Base-by-base conservation (phyloP, 2,888 invertebrate species). In the Muscina levida region DNA sequence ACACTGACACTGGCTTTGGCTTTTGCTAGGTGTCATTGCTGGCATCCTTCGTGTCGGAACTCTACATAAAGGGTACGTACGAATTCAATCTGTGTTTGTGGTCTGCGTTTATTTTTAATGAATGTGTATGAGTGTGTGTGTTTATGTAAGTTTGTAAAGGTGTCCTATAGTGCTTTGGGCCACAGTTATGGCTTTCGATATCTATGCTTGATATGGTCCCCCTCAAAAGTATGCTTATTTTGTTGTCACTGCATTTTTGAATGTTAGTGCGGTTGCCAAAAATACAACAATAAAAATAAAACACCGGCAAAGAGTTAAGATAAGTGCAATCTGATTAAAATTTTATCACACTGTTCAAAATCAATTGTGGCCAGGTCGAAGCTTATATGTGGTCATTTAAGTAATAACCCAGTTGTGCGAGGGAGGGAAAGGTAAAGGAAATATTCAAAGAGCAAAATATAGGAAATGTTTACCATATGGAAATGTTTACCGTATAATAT, bases 321-420 rank as follows among this genome's bases (percentile, higher is more conserved):
- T 42, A 42, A 62, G 62, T 42, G 22, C 62, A 62, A 62, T 62
- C 62, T 42, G 42, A 62, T 62, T 62, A 42, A 62, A 62, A 62
- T 62, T 62, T 19, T 39, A 59, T 59, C 59, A 59, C 17, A 59
- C 37, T 59, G 59, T 39, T 59, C 39, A 39, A 59, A 59, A 59
- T 39, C 59, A 59, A 59, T 59, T 59, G 59, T 39, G 59, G 59
- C 56, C 13, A 56, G 24, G 56, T 56, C 8, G 8, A 31, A 31
- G 8, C 31, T 3, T 31, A 31, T 31, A 31, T 8, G 31, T 31
- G 31, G 31, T 31, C 31, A 31, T 31, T n/a, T n/a, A n/a, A n/a
- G n/a, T n/a, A n/a, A n/a, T n/a, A n/a, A n/a, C n/a, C n/a, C n/a
- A n/a, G n/a, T n/a, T n/a, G n/a, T n/a, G n/a, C n/a, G n/a, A n/a